Evolutionary conservation across 2,797 vertebrate genomes (phyloP).

Genomic region (Phalloptychus januarius): DNA sequence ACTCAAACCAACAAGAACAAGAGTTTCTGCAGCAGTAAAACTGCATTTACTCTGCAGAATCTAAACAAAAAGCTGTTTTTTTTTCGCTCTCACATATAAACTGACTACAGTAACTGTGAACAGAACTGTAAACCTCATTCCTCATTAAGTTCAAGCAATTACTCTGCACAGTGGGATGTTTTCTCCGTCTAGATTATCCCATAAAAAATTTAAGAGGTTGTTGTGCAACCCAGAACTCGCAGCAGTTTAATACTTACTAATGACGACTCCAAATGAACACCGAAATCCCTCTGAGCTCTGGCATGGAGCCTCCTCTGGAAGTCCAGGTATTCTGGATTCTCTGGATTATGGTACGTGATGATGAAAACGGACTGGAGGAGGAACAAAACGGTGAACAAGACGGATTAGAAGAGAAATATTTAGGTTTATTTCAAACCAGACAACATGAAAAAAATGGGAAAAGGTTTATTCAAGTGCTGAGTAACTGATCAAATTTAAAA

Average conservation of each 20-base stretch:
- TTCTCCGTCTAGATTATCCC: constrained; percentile 17
- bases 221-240: constrained; percentile 4
- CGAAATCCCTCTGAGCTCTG: constrained; percentile 87
- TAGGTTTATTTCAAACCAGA: not conserved
- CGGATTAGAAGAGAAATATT: not conserved
- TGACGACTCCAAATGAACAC: constrained; percentile 88
- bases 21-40: constrained; percentile 6
- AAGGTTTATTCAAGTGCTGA: no score
- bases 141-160: constrained; percentile 41
- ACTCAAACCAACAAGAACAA: not conserved
- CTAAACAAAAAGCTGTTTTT: constrained; percentile 12
- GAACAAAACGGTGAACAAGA: constrained; percentile 27
- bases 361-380: constrained; percentile 89
- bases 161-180: constrained; percentile 15
- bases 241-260: constrained; percentile 81
- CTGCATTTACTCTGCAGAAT: not conserved
- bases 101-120: constrained; percentile 30
- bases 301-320: constrained; percentile 90
- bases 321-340: constrained; percentile 88
- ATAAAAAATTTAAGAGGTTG: constrained; percentile 42
- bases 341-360: constrained; percentile 92
- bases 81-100: constrained; percentile 1
- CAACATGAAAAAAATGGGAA: no score
- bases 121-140: constrained; percentile 39
- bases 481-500: no score